Evolutionary conservation across 2,888 invertebrate genomes (phyloP).

Genomic region (Cacoxenus indagator): DNA sequence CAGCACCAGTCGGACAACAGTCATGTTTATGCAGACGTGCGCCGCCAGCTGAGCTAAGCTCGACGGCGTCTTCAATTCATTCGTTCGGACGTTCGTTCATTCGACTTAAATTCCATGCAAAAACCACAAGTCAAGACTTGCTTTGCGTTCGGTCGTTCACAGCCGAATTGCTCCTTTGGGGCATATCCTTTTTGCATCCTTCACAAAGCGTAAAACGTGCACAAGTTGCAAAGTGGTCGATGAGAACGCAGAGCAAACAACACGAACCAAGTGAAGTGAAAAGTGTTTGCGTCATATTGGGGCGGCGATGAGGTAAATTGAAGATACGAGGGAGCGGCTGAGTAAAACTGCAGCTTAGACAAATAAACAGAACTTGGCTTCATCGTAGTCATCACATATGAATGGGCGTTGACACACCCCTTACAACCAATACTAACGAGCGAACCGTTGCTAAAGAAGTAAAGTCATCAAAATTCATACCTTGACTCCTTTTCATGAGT

Average conservation of each 20-base stretch:
- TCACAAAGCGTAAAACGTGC: constrained; percentile 44
- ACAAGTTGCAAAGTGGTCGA: constrained; percentile 36
- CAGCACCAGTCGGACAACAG: background rate
- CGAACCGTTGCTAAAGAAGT: constrained; percentile 14
- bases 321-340: background rate
- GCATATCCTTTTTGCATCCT: constrained; percentile 46
- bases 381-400: background rate
- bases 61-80: background rate
- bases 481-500: constrained; percentile 26
- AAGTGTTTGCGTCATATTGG: background rate
- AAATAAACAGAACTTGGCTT: background rate
- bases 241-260: constrained; percentile 26
- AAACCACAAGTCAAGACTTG: background rate
- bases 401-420: background rate
- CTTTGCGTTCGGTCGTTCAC: constrained; percentile 38
- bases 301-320: too few relatives aligned
- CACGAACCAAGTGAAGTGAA: background rate
- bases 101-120: too few relatives aligned
- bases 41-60: background rate
- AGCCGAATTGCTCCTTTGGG: constrained; percentile 53
- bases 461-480: constrained; percentile 53
- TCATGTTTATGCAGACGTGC: background rate
- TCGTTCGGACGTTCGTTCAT: background rate
- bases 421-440: constrained; percentile 38
- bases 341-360: background rate